Conservation (phyloP, 2,797 vertebrate genomes). For the Fundulus diaphanus region DNA sequence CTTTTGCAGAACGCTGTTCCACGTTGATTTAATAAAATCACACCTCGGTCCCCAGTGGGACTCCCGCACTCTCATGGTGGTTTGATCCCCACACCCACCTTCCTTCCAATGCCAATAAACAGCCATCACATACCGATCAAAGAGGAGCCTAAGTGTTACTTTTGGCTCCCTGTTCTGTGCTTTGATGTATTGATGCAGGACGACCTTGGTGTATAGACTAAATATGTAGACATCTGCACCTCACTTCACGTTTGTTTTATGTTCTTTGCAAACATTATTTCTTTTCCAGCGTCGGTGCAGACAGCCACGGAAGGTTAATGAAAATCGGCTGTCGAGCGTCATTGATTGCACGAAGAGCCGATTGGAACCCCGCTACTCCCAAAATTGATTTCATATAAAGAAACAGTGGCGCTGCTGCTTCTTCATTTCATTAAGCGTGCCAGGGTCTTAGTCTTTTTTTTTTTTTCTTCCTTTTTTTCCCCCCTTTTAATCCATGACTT, state of each 20-base stretch:
- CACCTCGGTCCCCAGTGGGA: conserved; percentile 60
- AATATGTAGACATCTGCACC: conserved; percentile 77
- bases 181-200: conserved; percentile 79
- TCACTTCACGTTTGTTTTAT: conserved; percentile 65
- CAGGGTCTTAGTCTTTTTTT: conserved; percentile 86
- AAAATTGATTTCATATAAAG: conserved; percentile 87
- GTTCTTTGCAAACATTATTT: conserved; percentile 72
- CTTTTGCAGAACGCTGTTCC: conserved; percentile 41
- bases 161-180: conserved; percentile 77
- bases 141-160: conserved; percentile 79
- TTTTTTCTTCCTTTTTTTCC: conserved; percentile 78
- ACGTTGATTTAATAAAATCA: conserved; percentile 76
- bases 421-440: conserved; percentile 89
- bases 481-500: conserved; percentile 74
- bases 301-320: conserved; percentile 71
- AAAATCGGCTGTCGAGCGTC: conserved; percentile 80
- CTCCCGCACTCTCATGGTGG: conserved; percentile 38
- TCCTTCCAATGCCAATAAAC: conserved; percentile 81
- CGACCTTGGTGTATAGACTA: conserved; percentile 77
- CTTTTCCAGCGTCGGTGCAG: conserved; percentile 49
- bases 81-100: conserved; percentile 68
- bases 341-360: conserved; percentile 86
- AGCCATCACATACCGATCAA: conserved; percentile 77
- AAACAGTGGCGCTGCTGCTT: conserved; percentile 81
- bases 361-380: conserved; percentile 82